Evolutionary conservation across 2,113 vertebrate genomes (phyloP).

Genomic region (Pholis gunnellus): DNA sequence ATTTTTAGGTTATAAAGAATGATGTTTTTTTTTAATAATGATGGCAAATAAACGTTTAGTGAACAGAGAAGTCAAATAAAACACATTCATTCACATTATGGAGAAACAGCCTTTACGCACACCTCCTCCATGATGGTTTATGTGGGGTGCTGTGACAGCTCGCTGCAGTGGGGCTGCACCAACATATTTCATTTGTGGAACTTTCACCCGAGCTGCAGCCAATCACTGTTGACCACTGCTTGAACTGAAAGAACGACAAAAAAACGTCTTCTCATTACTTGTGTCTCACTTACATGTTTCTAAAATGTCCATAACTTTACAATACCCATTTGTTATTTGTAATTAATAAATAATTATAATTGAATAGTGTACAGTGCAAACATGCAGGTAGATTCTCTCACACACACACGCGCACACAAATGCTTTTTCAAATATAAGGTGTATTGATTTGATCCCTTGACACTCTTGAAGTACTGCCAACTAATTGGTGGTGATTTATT

Average conservation of each 20-base stretch:
- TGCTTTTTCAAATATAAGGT: background rate
- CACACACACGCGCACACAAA: background rate
- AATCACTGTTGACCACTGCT: too few species aligned
- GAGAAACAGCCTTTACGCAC: background rate
- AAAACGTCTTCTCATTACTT: too few species aligned
- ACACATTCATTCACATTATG: background rate
- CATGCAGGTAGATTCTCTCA: background rate
- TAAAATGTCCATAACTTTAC: too few species aligned
- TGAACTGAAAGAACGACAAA: too few species aligned
- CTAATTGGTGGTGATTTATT: conserved; percentile 6
- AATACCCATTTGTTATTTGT: background rate
- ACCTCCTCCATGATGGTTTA: too few species aligned
- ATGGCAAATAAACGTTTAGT: background rate
- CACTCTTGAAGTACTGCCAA: background rate
- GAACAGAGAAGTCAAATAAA: background rate
- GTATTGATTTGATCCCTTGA: background rate
- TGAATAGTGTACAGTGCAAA: background rate
- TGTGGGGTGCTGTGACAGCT: too few species aligned
- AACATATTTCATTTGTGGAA: too few species aligned
- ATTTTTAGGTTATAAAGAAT: background rate
- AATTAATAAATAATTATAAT: background rate
- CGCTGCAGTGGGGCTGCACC: too few species aligned
- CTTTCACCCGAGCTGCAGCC: too few species aligned
- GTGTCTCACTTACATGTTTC: too few species aligned
- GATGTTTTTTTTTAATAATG: background rate